These are phyloP conservation scores for Psettodes erumei DNA, from an alignment of 2,113 vertebrate genomes.

Conservation along the genomic window DNA sequence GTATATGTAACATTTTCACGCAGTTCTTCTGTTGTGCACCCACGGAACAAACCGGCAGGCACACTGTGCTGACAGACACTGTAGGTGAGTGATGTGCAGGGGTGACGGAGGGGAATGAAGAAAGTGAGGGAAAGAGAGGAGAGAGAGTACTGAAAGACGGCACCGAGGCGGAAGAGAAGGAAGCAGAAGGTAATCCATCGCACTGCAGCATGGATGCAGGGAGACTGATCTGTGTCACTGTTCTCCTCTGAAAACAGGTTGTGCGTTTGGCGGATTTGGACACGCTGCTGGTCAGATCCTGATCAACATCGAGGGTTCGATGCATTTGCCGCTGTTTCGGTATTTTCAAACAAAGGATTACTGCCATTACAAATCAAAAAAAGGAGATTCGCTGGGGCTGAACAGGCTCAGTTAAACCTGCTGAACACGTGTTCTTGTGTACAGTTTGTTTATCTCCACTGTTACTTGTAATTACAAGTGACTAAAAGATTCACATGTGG, in stretches of 20 bases:
- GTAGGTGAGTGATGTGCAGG: background rate
- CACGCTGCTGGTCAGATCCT: background rate
- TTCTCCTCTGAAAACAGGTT: no score
- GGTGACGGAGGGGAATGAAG: background rate
- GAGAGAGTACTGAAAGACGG: background rate
- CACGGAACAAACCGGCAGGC: no score
- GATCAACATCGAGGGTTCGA: background rate
- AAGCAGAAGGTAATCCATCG: background rate
- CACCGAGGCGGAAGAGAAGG: background rate
- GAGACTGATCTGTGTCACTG: no score
- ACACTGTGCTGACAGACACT: no score
- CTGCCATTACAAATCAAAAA: background rate
- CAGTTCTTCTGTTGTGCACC: no score
- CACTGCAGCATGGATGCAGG: no score
- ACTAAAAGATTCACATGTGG: background rate
- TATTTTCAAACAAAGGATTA: background rate
- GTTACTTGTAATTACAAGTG: background rate
- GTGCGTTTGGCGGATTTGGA: no score
- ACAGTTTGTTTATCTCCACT: background rate
- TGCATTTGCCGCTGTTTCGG: background rate
- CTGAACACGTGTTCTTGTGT: slow-evolving; percentile 4
- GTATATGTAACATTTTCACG: no score
- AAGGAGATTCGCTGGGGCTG: background rate
- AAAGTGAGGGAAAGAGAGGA: background rate
- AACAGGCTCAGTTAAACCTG: slow-evolving; percentile 8